These are phyloP conservation scores for Diabrotica undecimpunctata DNA, from an alignment of 1,140 invertebrate genomes.

Conservation along the genomic window DNA sequence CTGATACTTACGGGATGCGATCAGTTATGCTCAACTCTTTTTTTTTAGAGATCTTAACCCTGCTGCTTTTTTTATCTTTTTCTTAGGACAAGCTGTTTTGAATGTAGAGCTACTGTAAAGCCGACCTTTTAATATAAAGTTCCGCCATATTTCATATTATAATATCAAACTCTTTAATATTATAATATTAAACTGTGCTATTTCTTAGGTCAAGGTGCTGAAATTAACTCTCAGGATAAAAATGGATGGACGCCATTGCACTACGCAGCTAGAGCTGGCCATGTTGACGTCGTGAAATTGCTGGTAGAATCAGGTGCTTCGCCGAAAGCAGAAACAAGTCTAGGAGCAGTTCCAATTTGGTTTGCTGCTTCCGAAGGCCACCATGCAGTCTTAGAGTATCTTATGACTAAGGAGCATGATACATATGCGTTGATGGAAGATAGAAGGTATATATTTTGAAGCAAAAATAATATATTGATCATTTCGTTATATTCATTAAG, in stretches of 20 bases:
- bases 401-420: conserved; percentile 96
- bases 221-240: conserved; percentile 96
- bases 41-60: too few relatives aligned
- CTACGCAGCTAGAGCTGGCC: conserved; percentile 91
- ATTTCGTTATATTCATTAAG: neutral
- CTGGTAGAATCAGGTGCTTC: conserved; percentile 94
- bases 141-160: neutral
- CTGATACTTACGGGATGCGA: too few relatives aligned
- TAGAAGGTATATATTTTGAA: too few relatives aligned
- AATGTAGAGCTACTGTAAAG: too few relatives aligned
- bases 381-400: conserved; percentile 90
- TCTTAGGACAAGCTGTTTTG: too few relatives aligned
- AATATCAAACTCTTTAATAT: too few relatives aligned
- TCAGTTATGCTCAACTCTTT: too few relatives aligned
- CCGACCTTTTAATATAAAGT: neutral
- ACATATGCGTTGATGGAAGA: conserved; percentile 97
- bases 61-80: too few relatives aligned
- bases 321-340: conserved; percentile 86
- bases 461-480: conserved; percentile 49
- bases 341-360: conserved; percentile 93
- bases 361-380: conserved; percentile 96
- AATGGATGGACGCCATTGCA: conserved; percentile 97
- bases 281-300: conserved; percentile 90
- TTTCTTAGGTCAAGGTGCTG: conserved; percentile 78
- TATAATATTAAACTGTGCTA: neutral